Conservation (phyloP, 2,113 vertebrate genomes). For the Progne subis region DNA sequence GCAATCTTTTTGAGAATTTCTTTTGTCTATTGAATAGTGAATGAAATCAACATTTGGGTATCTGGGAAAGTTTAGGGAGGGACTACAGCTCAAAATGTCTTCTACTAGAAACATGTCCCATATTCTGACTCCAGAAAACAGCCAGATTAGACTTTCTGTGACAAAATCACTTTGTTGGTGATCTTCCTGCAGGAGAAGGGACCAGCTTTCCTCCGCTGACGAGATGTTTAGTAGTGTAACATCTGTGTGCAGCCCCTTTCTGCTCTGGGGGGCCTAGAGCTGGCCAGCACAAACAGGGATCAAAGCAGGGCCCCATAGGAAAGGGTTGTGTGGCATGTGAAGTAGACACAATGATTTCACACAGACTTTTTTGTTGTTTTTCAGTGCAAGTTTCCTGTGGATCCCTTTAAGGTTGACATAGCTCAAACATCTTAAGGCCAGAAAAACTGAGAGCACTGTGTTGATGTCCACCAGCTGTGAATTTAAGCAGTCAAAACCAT, state of each 20-base stretch:
- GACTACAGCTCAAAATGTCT: background rate
- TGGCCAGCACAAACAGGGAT: constrained; percentile 15
- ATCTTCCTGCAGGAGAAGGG: background rate
- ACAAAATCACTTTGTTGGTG: background rate
- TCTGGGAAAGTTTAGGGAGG: background rate
- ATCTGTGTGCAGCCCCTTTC: background rate
- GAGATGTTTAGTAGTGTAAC: background rate
- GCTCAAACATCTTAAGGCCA: background rate
- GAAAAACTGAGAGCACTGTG: background rate
- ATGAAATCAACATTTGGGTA: background rate
- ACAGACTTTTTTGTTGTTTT: background rate
- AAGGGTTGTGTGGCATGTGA: background rate
- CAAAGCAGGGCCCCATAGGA: background rate
- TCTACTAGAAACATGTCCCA: accelerated
- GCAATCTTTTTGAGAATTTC: background rate
- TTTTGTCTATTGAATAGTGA: background rate
- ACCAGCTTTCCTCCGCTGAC: background rate
- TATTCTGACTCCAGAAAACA: background rate
- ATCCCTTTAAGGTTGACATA: background rate
- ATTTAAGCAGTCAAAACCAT: background rate
- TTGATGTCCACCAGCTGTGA: background rate
- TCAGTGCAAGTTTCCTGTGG: background rate
- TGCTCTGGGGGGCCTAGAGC: background rate
- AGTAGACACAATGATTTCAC: background rate
- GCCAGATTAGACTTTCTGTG: background rate